Conservation (phyloP, 2,113 vertebrate genomes). For the Struthidea cinerea region DNA sequence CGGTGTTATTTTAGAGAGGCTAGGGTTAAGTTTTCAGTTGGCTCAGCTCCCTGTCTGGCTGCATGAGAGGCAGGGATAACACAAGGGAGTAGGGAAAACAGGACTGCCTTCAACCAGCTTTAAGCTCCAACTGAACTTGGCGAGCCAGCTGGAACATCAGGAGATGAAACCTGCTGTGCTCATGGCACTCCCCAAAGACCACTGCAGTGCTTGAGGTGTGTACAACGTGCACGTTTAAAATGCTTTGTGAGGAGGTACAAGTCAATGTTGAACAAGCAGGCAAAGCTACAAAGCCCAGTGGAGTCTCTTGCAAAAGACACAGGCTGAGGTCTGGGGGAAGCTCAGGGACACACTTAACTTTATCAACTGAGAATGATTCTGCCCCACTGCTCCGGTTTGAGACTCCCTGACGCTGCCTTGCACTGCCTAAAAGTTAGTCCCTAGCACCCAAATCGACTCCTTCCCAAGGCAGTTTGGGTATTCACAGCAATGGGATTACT, state of each 20-base stretch:
- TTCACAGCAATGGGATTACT: neutral
- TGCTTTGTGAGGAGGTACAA: neutral
- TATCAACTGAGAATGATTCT: neutral
- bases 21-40: slow-evolving; percentile 39
- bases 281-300: neutral
- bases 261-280: neutral
- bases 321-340: neutral
- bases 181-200: neutral
- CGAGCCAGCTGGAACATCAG: neutral
- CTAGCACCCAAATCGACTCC: neutral
- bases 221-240: fast-evolving
- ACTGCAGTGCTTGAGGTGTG: neutral
- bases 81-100: neutral
- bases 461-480: neutral
- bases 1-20: neutral
- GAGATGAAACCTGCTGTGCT: slow-evolving; percentile 14
- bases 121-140: neutral
- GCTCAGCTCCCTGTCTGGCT: slow-evolving; percentile 13
- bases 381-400: neutral
- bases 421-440: neutral
- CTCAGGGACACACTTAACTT: neutral
- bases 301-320: neutral
- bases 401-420: neutral
- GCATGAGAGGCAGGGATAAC: neutral
- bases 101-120: slow-evolving; percentile 8